Evolutionary conservation across 2,888 invertebrate species (phyloP).

Genomic region (Acanthoscelides obtectus): DNA sequence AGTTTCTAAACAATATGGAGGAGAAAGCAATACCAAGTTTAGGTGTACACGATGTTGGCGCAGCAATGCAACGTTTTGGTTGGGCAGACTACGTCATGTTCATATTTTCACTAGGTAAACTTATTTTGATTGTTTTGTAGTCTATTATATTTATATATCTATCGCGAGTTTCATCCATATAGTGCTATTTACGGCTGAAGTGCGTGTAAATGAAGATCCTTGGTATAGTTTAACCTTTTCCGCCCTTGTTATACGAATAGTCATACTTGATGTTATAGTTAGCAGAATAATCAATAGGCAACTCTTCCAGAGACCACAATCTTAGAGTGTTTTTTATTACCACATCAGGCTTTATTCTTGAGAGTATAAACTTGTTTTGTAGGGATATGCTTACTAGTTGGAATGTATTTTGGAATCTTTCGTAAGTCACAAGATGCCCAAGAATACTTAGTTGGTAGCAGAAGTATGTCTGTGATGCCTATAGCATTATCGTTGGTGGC

Average conservation of each 20-base stretch:
- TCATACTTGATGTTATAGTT: too few species aligned
- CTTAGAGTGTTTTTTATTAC: too few species aligned
- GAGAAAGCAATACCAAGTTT: constrained; percentile 30
- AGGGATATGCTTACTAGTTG: constrained; percentile 69
- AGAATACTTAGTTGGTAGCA: constrained; percentile 76
- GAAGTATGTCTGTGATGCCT: constrained; percentile 77
- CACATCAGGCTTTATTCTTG: too few species aligned
- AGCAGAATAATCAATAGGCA: too few species aligned
- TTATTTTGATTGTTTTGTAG: neutral
- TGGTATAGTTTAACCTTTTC: too few species aligned
- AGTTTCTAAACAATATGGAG: constrained; percentile 21
- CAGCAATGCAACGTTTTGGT: constrained; percentile 46
- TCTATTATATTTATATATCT: too few species aligned
- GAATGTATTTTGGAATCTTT: constrained; percentile 70
- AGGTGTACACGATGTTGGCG: constrained; percentile 37
- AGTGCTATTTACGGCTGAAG: too few species aligned
- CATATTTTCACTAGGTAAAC: constrained; percentile 59
- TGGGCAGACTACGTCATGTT: constrained; percentile 77
- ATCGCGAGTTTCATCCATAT: too few species aligned
- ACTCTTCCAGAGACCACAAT: too few species aligned
- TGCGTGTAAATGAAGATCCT: too few species aligned
- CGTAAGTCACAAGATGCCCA: constrained; percentile 59
- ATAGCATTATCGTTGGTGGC: constrained; percentile 82
- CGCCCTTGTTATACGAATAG: too few species aligned
- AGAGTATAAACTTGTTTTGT: too few species aligned